Percentiles rank a stretch among this genome's conserved stretches.
Evolutionary conservation across 1,140 invertebrate species (phyloP).

Genomic region (Philopotamus ludificatus): DNA sequence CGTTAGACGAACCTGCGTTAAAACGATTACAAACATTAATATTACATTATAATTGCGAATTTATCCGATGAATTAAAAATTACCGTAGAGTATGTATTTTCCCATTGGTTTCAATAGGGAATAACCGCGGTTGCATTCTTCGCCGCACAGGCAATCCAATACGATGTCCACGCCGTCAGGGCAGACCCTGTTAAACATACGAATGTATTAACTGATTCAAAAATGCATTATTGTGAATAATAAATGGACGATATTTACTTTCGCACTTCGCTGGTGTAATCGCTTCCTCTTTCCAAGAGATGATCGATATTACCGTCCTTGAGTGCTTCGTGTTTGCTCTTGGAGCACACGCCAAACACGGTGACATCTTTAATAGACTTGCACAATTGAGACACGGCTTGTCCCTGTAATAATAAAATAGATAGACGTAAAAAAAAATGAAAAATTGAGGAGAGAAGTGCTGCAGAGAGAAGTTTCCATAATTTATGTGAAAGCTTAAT

Average conservation of each 20-base stretch:
- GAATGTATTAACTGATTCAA: conserved; percentile 3
- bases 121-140: conserved; percentile 84
- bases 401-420: conserved; percentile 63
- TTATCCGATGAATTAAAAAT: conserved; percentile 14
- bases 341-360: conserved; percentile 82
- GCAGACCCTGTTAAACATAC: conserved; percentile 58
- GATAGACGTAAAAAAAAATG: too few relatives aligned
- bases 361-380: conserved; percentile 80
- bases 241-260: conserved; percentile 63
- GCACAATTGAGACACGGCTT: conserved; percentile 78
- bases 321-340: conserved; percentile 79
- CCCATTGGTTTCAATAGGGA: conserved; percentile 85
- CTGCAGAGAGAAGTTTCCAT: neutral
- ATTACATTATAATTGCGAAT: neutral
- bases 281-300: conserved; percentile 71
- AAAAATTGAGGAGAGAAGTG: neutral
- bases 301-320: conserved; percentile 74
- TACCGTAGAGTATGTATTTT: conserved; percentile 83
- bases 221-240: neutral
- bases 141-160: conserved; percentile 84
- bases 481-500: conserved; percentile 1
- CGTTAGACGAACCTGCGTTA: conserved; percentile 70
- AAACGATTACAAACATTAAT: conserved; percentile 16
- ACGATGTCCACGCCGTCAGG: conserved; percentile 84
- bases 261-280: conserved; percentile 80